phyloP scores from a whole-genome alignment of 2,113 vertebrate genomes.

The Eptesicus fuscus region DNA sequence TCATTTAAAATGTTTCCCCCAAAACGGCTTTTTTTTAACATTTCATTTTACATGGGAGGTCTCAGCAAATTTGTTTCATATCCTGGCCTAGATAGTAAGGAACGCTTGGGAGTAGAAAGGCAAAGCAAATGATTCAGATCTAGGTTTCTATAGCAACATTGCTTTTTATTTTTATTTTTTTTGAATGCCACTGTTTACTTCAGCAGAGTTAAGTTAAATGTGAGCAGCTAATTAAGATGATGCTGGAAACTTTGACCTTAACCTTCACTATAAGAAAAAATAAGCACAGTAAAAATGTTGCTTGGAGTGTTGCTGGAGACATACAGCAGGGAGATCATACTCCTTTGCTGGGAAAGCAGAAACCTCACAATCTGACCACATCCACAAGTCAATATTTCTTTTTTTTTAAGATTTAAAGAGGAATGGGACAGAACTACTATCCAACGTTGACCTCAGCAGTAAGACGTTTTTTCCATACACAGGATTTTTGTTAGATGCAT shows the following conservation, averaged over 20 bases:
- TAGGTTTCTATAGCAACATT: constrained; percentile 38
- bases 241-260: constrained; percentile 30
- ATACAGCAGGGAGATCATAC: background rate
- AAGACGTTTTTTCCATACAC: background rate
- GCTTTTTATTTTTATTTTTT: constrained; percentile 54
- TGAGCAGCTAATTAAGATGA: constrained; percentile 46
- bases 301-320: background rate
- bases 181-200: constrained; percentile 49
- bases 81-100: constrained; percentile 22
- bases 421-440: background rate
- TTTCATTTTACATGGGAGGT: constrained; percentile 10
- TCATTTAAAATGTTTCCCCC: background rate
- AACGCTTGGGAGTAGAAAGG: background rate
- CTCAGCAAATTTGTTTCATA: constrained; percentile 8
- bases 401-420: background rate
- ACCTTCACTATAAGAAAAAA: constrained; percentile 4
- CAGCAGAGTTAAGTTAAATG: constrained; percentile 26
- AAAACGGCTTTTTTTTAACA: background rate
- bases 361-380: background rate
- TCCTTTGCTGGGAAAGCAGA: constrained; percentile 16
- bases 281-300: background rate
- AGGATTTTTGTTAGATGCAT: background rate
- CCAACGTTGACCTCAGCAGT: background rate
- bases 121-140: constrained; percentile 34
- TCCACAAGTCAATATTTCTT: background rate